Evolutionary conservation across 2,888 invertebrate species (phyloP), one percentile per base, ranked within the genome.

Genomic region (Periphyllus acericola): DNA sequence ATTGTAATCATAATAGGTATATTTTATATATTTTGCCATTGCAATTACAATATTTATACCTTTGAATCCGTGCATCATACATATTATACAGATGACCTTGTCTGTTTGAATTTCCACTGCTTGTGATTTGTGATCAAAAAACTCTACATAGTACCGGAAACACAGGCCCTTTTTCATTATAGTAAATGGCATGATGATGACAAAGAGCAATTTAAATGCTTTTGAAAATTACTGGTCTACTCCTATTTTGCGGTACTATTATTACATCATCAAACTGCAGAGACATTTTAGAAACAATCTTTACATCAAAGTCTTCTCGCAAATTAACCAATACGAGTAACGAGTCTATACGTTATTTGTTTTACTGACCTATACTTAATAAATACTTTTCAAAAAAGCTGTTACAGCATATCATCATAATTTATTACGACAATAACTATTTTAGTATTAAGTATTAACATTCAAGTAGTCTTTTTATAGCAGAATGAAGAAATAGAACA

Each of bases 201-300:
- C 3, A 71, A 46, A 32, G 5, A 68, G 68, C 21, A 68, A 81
- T 81, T 80, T 68, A 81, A 81, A 81, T 68, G 29, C 19, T 66
- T 46, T 66, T 80, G n/a, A 36, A 36, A 60, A 17, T 36, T 1
- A 80, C 60, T 66, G 36, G 66, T 80, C 36, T 17, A 8, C 66
- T 11, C 14, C 36, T 14, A 60, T 25, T 79, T 79, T 52, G 32
- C 29, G 55, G 32, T 3, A 17, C 78, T 34, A 14, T 14, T 25
- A 60, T 79, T 36, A 60, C 40, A 6, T 6, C 36, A 29, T 46
- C 46, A 76, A 76, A 76, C 36, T 55, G 32, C 34, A 4, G 21
- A 32, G 55, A 25, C 55, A 32, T 55, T 78, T 32, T 46, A 19
- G 46, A 76, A 79, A 79, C 34, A n/a, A 60, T 60, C 60, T 19